Conservation (phyloP, 1,140 invertebrate genomes). For the Caenorhabditis briggsae region DNA sequence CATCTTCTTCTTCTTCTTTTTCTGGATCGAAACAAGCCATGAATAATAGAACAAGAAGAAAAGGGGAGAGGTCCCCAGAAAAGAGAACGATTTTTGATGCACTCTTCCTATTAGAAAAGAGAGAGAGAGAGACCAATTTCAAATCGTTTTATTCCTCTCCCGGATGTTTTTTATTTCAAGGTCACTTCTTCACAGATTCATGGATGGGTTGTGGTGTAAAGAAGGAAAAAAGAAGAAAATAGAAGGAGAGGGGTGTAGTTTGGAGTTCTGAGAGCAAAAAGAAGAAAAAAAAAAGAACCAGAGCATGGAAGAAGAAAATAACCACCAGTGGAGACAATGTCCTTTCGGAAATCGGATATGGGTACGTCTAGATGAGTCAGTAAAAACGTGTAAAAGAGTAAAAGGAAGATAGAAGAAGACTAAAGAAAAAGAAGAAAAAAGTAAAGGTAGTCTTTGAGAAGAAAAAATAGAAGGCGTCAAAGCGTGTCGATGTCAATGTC, state of each 20-base stretch:
- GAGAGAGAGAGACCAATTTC: not conserved
- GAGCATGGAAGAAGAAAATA: not conserved
- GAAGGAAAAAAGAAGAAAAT: not conserved
- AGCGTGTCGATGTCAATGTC: constrained; percentile 5
- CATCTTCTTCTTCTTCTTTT: not conserved
- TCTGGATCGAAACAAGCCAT: not conserved
- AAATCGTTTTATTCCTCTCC: constrained; percentile 13
- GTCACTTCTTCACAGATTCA: constrained; percentile 22
- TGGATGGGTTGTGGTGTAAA: not conserved
- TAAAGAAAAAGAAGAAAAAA: not conserved
- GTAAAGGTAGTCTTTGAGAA: not conserved
- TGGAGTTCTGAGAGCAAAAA: constrained; percentile 11
- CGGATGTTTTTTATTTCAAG: constrained; percentile 11
- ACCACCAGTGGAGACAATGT: not conserved
- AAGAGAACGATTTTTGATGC: constrained; percentile 5
- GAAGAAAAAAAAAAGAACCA: not conserved
- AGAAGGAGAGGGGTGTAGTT: constrained; percentile 1
- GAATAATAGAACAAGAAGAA: constrained; percentile 31
- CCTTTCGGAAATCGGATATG: constrained; percentile 8
- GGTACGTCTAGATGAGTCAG: constrained; percentile 18
- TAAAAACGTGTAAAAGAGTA: constrained; percentile 10
- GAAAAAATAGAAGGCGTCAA: not conserved
- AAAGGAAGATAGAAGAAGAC: not conserved
- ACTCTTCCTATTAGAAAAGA: not conserved
- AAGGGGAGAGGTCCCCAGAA: not conserved